Evolutionary conservation across 2,888 invertebrate genomes (phyloP).

Genomic region (Chaetoderma sp.): DNA sequence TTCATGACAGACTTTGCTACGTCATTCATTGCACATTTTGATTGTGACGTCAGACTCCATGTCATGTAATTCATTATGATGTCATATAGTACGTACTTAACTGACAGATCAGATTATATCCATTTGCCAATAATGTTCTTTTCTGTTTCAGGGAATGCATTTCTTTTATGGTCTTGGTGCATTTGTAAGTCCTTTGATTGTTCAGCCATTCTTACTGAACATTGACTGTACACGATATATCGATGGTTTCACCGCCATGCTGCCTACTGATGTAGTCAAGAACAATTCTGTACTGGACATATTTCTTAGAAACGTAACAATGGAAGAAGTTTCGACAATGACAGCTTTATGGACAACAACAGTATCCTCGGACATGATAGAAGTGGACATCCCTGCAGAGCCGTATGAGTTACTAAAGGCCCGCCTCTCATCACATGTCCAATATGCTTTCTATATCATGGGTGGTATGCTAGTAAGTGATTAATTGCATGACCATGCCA

Average conservation of each 20-base stretch:
- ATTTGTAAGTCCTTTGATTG: slow-evolving; percentile 71
- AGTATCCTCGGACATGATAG: not conserved
- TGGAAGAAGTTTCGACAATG: not conserved
- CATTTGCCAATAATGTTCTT: too few species aligned
- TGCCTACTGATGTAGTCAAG: too few species aligned
- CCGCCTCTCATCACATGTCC: slow-evolving; percentile 61
- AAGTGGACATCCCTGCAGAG: slow-evolving; percentile 34
- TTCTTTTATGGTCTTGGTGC: slow-evolving; percentile 72
- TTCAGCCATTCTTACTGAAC: slow-evolving; percentile 70
- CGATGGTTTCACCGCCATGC: slow-evolving; percentile 47
- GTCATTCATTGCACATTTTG: too few species aligned
- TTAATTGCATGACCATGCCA: too few species aligned
- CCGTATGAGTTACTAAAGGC: slow-evolving; percentile 52
- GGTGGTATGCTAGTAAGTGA: slow-evolving; percentile 67
- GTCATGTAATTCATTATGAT: too few species aligned
- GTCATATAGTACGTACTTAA: too few species aligned
- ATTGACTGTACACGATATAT: slow-evolving; percentile 68
- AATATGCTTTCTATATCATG: slow-evolving; percentile 71
- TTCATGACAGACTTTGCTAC: too few species aligned
- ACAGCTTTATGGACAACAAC: not conserved
- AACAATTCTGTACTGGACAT: not conserved
- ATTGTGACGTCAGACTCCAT: too few species aligned
- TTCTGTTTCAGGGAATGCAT: slow-evolving; percentile 70
- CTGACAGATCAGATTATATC: too few species aligned
- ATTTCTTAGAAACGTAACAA: not conserved